Evolutionary conservation across 2,888 invertebrate species (phyloP), one percentile per base, ranked within the genome.

Genomic region (Pachydiplax longipennis): DNA sequence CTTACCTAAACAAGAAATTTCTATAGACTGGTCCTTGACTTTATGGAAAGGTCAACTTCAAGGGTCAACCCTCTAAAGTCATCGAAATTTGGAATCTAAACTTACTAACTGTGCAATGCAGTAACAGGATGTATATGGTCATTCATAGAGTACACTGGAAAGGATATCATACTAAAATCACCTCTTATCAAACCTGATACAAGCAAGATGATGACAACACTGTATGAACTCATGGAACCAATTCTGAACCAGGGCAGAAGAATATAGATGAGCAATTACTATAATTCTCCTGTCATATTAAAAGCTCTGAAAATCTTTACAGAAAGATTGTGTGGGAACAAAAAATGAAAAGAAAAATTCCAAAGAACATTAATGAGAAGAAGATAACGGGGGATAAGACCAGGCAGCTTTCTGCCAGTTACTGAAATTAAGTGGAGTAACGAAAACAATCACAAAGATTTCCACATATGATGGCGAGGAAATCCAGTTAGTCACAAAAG

Each of bases 261-360:
- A 18, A 18, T 81, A 22, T 91, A 82, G 91, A 91, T 90, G 82
- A 73, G 48, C 48, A 91, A 90, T 81, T 91, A 37, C 31, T 90
- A 81, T 58, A 91, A 90, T 81, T 65, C 80, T 2, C 80, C 90
- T 4, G 53, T 1, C 53, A 53, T 4, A 18, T 2, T 18, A 18
- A 1, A 53, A 3, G 5, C 53, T 53, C 18, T 53, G 5, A 18
- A 53, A 53, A 6, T 53, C 3, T 18, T 2, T 18, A 4, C 0
- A 15, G 13, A 61, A 25, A 25, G 31, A 73, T 10, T 65, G 22
- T 22, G n/a, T n/a, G 22, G 13, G 18, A 15, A 61, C 18, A 61
- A 18, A 12, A 5, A 61, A 5, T 61, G 8, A 61, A 61, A 22
- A 61, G 18, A 15, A 61, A 61, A 61, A 18, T 15, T 18, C 61